Conservation (phyloP, 2,113 vertebrate species). For the Ariopsis seemanni region DNA sequence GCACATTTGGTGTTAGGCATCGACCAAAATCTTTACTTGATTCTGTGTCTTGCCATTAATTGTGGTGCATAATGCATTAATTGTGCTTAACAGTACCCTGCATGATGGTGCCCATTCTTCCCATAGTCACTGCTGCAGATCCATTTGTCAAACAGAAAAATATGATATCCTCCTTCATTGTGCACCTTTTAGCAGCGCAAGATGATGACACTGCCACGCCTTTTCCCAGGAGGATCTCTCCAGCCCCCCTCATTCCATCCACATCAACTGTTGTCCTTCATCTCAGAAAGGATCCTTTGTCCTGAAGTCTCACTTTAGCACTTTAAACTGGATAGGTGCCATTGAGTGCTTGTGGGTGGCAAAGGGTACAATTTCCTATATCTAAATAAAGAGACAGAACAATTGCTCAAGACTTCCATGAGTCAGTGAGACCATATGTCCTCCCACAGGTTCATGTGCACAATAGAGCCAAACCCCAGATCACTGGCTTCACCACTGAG, state of each 20-base stretch:
- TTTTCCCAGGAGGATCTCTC: conserved; percentile 67
- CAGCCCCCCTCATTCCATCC: conserved; percentile 60
- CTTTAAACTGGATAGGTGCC: conserved; percentile 75
- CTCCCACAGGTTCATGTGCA: conserved; percentile 13
- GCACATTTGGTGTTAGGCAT: neutral
- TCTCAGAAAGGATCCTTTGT: conserved; percentile 73
- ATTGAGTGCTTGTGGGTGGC: conserved; percentile 74
- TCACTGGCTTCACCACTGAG: conserved; percentile 38
- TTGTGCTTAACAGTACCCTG: too few species aligned
- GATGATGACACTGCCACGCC: conserved; percentile 75
- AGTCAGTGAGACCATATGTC: conserved; percentile 25
- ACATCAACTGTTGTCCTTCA: conserved; percentile 69
- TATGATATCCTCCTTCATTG: conserved; percentile 68
- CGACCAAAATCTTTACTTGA: neutral
- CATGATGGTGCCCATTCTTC: conserved; percentile 44
- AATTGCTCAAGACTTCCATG: conserved; percentile 17
- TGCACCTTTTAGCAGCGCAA: conserved; percentile 72
- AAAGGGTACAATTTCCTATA: conserved; percentile 71
- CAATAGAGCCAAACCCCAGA: conserved; percentile 44
- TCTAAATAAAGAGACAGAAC: conserved; percentile 67
- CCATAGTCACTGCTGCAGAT: conserved; percentile 67
- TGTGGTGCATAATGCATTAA: neutral
- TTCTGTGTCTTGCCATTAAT: neutral
- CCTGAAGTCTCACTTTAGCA: conserved; percentile 71
- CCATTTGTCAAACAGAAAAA: conserved; percentile 78